These are phyloP conservation scores for Cataglyphis livida DNA, from an alignment of 2,888 invertebrate genomes.

Conservation along the genomic window DNA sequence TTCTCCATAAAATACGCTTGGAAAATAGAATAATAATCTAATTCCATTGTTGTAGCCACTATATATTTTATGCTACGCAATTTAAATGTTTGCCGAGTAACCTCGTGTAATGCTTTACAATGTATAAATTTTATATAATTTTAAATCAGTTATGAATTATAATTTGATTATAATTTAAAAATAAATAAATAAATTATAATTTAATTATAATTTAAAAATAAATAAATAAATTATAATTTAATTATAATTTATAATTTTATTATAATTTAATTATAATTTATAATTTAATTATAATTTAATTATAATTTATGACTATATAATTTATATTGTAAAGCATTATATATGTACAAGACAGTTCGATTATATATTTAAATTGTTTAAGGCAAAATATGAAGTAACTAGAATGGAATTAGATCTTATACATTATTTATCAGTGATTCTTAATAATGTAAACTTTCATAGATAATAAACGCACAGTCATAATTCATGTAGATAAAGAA, in stretches of 20 bases:
- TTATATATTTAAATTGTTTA: slow-evolving; percentile 36
- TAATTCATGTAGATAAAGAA: slow-evolving; percentile 67
- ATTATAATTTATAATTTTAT: background rate
- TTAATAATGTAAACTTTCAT: slow-evolving; percentile 60
- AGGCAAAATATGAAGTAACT: background rate
- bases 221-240: background rate
- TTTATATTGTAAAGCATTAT: slow-evolving; percentile 5
- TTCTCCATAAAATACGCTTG: background rate
- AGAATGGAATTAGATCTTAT: slow-evolving; percentile 52
- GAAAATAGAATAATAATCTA: slow-evolving; percentile 3
- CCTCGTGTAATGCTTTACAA: background rate
- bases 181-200: no score
- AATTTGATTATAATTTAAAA: background rate
- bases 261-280: background rate
- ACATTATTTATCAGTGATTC: slow-evolving; percentile 61
- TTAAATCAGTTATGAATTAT: background rate
- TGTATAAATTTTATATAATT: background rate
- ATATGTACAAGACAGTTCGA: background rate
- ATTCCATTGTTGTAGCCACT: background rate
- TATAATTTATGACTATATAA: background rate
- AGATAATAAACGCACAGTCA: slow-evolving; percentile 59
- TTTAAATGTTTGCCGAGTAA: background rate
- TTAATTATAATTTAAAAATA: no score
- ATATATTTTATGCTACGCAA: background rate
- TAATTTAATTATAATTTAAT: no score